Evolutionary conservation across 2,888 invertebrate species (phyloP), one percentile per base, ranked within the genome.

Genomic region (Drosophila acutilabella): DNA sequence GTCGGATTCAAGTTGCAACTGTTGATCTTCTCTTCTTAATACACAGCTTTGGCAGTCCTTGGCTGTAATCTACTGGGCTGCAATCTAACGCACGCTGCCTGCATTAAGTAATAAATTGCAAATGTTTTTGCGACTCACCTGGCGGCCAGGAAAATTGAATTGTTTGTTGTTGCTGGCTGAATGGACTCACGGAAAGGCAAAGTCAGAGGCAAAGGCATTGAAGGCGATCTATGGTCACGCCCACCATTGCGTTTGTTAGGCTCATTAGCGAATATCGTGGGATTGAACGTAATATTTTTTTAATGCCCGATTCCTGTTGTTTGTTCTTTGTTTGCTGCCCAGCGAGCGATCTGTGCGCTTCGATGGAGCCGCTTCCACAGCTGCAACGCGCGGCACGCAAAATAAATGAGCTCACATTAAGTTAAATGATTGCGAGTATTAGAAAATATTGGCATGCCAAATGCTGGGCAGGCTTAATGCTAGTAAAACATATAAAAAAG

Each of bases 381-480:
- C 51, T 54, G 16, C 52, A 76, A 69, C 70, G 36, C 61, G 64
- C 60, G 65, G 60, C 83, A 47, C 60, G 77, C 75, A 80, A 83
- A 81, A 83, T 81, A 80, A 83, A 83, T 87, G 84, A 73, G 70
- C 75, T 67, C 75, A 74, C 87, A 83, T 83, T 83, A 83, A 83
- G 78, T 75, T 87, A 83, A 83, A 83, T 86, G 83, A 87, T 83
- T 87, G 83, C 80, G 84, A 84, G 81, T 83, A 83, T 83, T 83
- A 81, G 81, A 81, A 84, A 83, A 87, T 87, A 83, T 83, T 81
- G 84, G 84, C 79, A 72, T 65, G 80, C 78, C 81, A 75, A 74
- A 77, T 74, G 79, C 76, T 61, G 71, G 64, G 62, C 62, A 67
- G 64, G 57, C 73, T 47, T 58, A 50, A 8, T 8, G 8, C 2